A percentile compares a stretch with the other conserved stretches of the same genome.
Evolutionary conservation across 2,113 vertebrate species (phyloP).

Genomic region (Colaptes auratus): DNA sequence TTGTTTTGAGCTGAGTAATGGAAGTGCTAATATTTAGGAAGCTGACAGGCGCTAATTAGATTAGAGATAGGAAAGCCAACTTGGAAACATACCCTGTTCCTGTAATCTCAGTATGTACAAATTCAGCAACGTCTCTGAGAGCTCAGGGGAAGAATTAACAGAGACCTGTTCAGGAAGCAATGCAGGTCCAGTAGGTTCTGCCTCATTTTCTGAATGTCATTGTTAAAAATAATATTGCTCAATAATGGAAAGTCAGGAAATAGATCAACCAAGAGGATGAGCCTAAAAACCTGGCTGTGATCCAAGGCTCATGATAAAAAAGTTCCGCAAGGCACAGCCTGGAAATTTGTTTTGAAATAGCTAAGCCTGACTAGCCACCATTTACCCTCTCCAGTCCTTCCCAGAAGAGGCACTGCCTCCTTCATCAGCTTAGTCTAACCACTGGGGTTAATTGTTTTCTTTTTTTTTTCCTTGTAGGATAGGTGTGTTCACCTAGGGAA

Average conservation of each 20-base stretch:
- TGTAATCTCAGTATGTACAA: constrained; percentile 20
- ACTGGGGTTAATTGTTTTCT: neutral
- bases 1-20: constrained; percentile 40
- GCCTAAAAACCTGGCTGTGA: neutral
- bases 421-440: neutral
- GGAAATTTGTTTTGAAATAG: constrained; percentile 14
- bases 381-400: neutral
- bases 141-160: neutral
- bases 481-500: neutral
- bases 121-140: neutral
- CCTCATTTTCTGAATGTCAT: neutral
- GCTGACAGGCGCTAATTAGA: constrained; percentile 38
- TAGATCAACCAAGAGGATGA: neutral
- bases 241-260: constrained; percentile 37
- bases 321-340: neutral
- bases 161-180: constrained; percentile 34
- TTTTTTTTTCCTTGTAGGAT: neutral
- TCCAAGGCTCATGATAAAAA: neutral
- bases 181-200: neutral
- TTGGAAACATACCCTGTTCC: constrained; percentile 10
- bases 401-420: neutral
- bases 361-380: neutral
- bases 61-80: constrained; percentile 4
- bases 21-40: constrained; percentile 51
- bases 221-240: constrained; percentile 14